Evolutionary conservation across 2,797 vertebrate genomes (phyloP), one percentile per base, ranked within the genome.

Genomic region (Artibeus jamaicensis): DNA sequence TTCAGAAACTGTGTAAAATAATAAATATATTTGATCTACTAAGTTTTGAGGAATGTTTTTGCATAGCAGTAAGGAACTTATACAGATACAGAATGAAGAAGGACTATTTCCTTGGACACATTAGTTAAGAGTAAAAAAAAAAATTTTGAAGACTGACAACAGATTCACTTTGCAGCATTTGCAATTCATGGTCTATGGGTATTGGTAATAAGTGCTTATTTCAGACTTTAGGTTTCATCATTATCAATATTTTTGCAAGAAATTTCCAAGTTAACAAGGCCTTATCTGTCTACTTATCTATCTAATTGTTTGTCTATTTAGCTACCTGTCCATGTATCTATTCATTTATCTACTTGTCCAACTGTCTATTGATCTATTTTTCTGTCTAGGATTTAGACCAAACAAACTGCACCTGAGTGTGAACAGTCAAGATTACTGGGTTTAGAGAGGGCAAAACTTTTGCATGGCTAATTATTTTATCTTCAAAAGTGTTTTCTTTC

Each of bases 401-500:
- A 92, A 3, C 22, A 21, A 89, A 55, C 9, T 8, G 8, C 55
- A 34, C 2, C 1, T 83, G 48, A 46, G 68, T 86, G 65, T 77
- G 53, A 79, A 24, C 14, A 83, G 24, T 88, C 29, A n/a, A 86
- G 9, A 79, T 87, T 87, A 92, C 59, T 92, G 18, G 9, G 11
- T 59, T 26, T 42, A 84, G 26, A 65, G 14, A 42, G 7, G 34
- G 29, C 29, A 93, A 76, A 67, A 59, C 22, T 15, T 76, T 37
- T 50, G 67, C 8, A 11, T 29, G 42, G 81, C 2, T 73, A 29
- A 83, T 76, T 94, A 84, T 76, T 94, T n/a, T 70, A 21, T 76
- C 34, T 53, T 86, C 32, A 89, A 92, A 89, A 92, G 19, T 44
- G 15, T 79, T 92, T 93, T 46, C 8, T 81, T 89, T 93, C 16